These are phyloP conservation scores for Hippolais icterina DNA, from an alignment of 2,113 vertebrate genomes.

Conservation along the genomic window DNA sequence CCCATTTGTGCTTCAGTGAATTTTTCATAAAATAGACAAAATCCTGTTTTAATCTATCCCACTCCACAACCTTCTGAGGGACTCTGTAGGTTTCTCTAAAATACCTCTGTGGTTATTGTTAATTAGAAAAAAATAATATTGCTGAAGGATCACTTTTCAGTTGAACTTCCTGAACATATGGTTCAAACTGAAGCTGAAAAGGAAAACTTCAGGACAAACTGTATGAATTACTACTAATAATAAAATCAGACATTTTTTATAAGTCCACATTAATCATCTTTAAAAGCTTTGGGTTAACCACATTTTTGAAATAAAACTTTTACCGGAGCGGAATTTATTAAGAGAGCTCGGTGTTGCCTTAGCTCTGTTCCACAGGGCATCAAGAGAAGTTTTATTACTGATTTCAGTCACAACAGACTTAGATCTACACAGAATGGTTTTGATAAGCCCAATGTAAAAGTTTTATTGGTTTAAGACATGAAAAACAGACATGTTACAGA, in stretches of 20 bases:
- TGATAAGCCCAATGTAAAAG: constrained; percentile 40
- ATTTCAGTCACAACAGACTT: constrained; percentile 42
- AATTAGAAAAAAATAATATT: constrained; percentile 71
- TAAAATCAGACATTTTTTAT: constrained; percentile 68
- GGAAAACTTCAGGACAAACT: constrained; percentile 66
- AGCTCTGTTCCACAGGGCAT: constrained; percentile 13
- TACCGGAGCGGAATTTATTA: constrained; percentile 58
- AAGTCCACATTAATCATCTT: constrained; percentile 64
- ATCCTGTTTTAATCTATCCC: constrained; percentile 45
- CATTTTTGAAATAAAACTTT: constrained; percentile 64
- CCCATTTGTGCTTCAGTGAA: neutral
- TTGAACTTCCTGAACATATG: constrained; percentile 74
- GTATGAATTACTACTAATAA: constrained; percentile 67
- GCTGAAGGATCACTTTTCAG: constrained; percentile 60
- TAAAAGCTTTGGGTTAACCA: constrained; percentile 50
- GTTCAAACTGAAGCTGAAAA: constrained; percentile 69
- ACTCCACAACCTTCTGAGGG: constrained; percentile 9
- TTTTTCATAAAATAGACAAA: constrained; percentile 58
- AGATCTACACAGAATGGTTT: constrained; percentile 48
- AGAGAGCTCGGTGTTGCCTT: constrained; percentile 27
- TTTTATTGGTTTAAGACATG: constrained; percentile 63
- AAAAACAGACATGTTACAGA: constrained; percentile 17
- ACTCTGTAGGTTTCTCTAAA: constrained; percentile 21
- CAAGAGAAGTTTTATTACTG: constrained; percentile 38
- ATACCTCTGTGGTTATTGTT: constrained; percentile 61